Base-by-base conservation (phyloP, 2,888 invertebrate genomes). In the Acrobasis suavella region DNA sequence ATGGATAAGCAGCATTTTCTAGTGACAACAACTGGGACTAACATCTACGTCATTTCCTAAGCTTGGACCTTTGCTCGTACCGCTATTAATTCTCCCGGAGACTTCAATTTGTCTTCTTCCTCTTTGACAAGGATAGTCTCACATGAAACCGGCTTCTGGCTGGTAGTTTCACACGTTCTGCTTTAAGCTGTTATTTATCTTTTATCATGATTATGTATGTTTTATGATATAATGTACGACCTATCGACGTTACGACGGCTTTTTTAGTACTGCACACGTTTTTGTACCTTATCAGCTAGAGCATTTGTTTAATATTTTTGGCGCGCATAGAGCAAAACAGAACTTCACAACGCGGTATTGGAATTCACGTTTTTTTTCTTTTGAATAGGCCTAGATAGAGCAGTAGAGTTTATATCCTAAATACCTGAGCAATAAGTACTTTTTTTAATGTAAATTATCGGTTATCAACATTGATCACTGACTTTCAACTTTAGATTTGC, bases 181-280 rank as follows among this genome's bases (percentile, higher is more conserved):
- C 9, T 8, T n/a, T 32, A 12, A 52, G 14, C 52, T 32, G n/a
- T 52, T 52, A 8, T 39, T 55, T 39, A 39, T 55, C n/a, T 39
- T 39, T 55, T 38, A 38, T 55, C 54, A 38, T 10, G 38, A 15
- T 38, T 55, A 55, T 15, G 38, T 38, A 39, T 55, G 38, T 7
- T 55, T 56, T 56, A 42, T 17, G 12, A 12, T 9, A 56, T 42
- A 56, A 22, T 22, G 12, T 56, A 55, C 22, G 14, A 42, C 22
- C 12, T 17, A 56, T 56, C 22, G 42, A 17, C 12, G 42, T 56
- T 22, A 46, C n/a, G 17, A 56, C 14, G 8, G 56, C 56, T 56
- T 14, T 42, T 56, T 56, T 56, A 46, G 22, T 56, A 56, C 22
- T 42, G 42, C 56, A 38, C 54, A 56, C 46, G 56, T 42, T 56